phyloP scores from a whole-genome alignment of 2,113 vertebrate genomes.

The Bubalus kerabau region DNA sequence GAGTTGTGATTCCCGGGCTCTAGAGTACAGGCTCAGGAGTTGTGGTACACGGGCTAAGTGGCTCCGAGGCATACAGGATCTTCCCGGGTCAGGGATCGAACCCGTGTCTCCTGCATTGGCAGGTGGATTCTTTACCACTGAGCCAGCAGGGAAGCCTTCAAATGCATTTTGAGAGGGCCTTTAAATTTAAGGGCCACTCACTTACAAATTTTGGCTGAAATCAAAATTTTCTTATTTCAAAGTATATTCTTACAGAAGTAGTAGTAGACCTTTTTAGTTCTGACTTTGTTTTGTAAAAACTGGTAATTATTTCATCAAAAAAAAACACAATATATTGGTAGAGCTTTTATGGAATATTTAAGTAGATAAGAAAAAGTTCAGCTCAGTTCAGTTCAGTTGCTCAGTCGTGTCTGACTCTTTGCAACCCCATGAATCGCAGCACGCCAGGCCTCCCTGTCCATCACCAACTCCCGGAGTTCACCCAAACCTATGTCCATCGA shows the following conservation, averaged over 20 bases:
- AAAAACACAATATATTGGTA: neutral
- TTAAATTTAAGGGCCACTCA: neutral
- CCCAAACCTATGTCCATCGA: no score
- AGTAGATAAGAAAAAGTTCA: neutral
- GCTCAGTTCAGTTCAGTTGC: neutral
- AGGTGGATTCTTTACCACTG: neutral
- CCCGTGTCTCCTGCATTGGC: neutral
- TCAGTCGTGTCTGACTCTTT: no score
- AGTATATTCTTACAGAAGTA: neutral
- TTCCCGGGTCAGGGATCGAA: neutral
- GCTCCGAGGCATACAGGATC: neutral
- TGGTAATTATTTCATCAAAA: neutral
- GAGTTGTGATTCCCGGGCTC: neutral
- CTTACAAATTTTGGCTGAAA: neutral
- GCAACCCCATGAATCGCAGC: no score
- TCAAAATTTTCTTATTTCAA: neutral
- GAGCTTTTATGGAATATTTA: neutral
- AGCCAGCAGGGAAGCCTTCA: neutral
- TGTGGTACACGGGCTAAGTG: neutral
- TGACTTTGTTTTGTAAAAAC: constrained; percentile 9
- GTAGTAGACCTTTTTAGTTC: neutral
- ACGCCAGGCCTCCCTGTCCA: no score
- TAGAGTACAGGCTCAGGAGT: neutral
- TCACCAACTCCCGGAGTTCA: no score
- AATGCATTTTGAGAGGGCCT: neutral